Base-by-base conservation (phyloP, 2,113 vertebrate genomes). In the Tragelaphus imberbis region DNA sequence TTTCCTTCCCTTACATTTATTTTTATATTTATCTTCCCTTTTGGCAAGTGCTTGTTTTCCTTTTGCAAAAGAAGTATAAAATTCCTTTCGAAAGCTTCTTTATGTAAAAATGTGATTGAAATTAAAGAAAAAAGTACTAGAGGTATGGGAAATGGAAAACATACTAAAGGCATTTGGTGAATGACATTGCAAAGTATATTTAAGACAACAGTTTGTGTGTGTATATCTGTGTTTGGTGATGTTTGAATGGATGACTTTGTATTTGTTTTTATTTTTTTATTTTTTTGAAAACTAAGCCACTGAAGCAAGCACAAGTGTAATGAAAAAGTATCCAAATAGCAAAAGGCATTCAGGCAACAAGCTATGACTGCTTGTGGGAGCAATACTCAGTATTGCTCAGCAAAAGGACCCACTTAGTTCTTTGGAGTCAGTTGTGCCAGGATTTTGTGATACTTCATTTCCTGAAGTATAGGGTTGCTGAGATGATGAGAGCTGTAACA, bases 181-280 rank as follows among this genome's bases (percentile, higher is more conserved):
- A 61, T 88, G 89, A 33, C 94, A 68, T 55, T 95, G n/a, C 75
- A 40, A 92, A 80, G 77, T 86, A 36, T 88, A 86, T 95, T 95
- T 44, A 92, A 75, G 28, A 65, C 0, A 58, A 55, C 51, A 71
- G 63, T 82, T 49, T n/a, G 19, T 79, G 47, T 16, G 5, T 53
- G 12, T 47, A 7, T 68, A 7, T 68, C 12, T 49, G 30, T 87
- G 14, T 92, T 28, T 95, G 75, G 17, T 86, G 49, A 84, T 84
- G 25, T 30, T 56, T 93, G 68, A 68, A 36, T 91, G 33, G n/a
- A 63, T 94, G 21, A 25, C 88, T 90, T 63, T 92, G 16, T 59
- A 28, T 88, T 93, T 94, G 27, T 85, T 59, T 36, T 85, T 68
- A 33, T 13, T 93, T 47, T 23, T 36, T 36, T 68, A n/a, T 36